Evolutionary conservation across 2,888 invertebrate genomes (phyloP).

Genomic region (Lypha dubia): DNA sequence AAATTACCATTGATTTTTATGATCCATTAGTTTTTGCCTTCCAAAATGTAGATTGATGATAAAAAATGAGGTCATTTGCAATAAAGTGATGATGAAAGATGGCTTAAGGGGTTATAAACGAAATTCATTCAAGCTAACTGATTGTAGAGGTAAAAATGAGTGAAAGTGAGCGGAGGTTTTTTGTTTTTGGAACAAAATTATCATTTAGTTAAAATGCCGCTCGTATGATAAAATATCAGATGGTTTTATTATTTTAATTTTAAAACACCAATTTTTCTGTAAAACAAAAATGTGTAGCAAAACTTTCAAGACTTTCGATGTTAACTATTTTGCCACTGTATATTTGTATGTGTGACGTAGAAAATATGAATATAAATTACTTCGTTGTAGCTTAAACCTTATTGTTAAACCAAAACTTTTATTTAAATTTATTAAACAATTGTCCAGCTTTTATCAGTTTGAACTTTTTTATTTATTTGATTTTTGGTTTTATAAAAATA

Average conservation of each 20-base stretch:
- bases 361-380: not conserved
- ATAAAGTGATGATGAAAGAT: slow-evolving; percentile 4
- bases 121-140: not conserved
- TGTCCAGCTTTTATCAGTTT: not conserved
- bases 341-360: no score
- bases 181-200: not conserved
- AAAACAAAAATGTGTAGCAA: no score
- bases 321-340: no score
- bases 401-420: slow-evolving; percentile 27
- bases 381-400: slow-evolving; percentile 15
- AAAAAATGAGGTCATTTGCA: slow-evolving; percentile 33
- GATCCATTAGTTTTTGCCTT: slow-evolving; percentile 53
- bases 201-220: no score
- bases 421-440: slow-evolving; percentile 34
- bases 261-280: no score
- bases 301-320: no score
- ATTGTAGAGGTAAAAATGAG: no score
- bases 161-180: not conserved
- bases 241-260: no score
- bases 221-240: no score
- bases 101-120: not conserved
- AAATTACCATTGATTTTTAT: slow-evolving; percentile 64
- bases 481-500: slow-evolving; percentile 33
- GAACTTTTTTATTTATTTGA: not conserved
- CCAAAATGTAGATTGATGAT: not conserved